Conservation (phyloP, 2,797 vertebrate genomes). For the Alca torda region DNA sequence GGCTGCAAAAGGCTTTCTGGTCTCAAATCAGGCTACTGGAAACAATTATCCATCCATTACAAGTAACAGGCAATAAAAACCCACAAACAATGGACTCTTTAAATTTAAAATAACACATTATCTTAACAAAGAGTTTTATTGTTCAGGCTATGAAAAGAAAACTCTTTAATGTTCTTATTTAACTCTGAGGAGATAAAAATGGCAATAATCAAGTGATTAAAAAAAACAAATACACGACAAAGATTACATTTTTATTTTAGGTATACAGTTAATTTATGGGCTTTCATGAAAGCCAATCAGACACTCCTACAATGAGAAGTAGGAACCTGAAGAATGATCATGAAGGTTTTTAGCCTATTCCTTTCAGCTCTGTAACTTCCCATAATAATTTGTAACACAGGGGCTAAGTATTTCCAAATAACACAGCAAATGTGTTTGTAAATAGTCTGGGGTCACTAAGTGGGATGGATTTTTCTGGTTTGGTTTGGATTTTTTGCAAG, state of each 20-base stretch:
- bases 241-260: background rate
- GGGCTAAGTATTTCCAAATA: background rate
- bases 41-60: background rate
- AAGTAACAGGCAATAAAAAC: background rate
- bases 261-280: background rate
- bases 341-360: background rate
- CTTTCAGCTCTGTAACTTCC: background rate
- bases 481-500: background rate
- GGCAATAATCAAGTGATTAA: background rate
- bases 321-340: background rate
- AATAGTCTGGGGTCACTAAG: background rate
- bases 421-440: background rate
- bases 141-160: background rate
- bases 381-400: background rate
- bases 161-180: background rate
- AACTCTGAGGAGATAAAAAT: background rate
- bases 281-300: background rate
- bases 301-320: background rate
- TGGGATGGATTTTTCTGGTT: background rate
- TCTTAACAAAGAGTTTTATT: constrained; percentile 18
- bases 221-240: background rate
- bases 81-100: background rate
- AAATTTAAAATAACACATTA: constrained; percentile 30
- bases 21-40: constrained; percentile 4
- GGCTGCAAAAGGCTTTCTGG: background rate